Conservation (phyloP, 64 coral and sea anemone species). For the Hydrozoanthus tunicans region DNA sequence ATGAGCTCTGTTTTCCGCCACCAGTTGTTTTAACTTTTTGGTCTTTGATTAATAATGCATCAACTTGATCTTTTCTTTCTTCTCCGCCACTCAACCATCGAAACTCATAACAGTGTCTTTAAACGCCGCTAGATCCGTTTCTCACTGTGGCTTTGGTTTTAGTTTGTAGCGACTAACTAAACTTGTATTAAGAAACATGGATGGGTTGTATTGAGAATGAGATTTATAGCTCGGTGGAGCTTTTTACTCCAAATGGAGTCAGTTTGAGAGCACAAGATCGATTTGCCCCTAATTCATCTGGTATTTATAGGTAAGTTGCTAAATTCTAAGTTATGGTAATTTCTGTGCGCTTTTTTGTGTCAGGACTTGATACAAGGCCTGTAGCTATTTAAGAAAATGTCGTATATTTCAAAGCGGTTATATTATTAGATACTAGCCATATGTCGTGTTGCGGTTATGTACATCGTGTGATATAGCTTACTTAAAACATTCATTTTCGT, state of each 20-base stretch:
- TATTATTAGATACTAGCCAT: not conserved
- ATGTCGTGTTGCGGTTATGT: not conserved
- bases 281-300: not conserved
- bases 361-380: not conserved
- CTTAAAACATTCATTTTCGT: not conserved
- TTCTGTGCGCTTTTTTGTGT: not conserved
- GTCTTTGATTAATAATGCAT: conserved; percentile 60
- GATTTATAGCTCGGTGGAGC: not conserved
- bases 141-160: not conserved
- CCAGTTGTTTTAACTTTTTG: conserved; percentile 53
- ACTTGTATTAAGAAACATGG: conserved; percentile 1
- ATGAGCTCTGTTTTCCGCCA: conserved; percentile 15
- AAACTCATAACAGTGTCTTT: conserved; percentile 39
- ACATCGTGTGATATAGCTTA: not conserved
- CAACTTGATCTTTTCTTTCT: conserved; percentile 63
- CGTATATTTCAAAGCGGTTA: not conserved
- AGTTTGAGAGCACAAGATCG: conserved; percentile 2
- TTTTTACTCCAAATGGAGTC: conserved; percentile 10
- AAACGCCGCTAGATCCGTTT: conserved; percentile 36
- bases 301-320: conserved; percentile 25
- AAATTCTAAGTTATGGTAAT: not conserved
- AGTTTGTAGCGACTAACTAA: not conserved
- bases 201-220: not conserved
- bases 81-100: conserved; percentile 56
- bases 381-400: not conserved